Evolutionary conservation across 2,888 invertebrate genomes (phyloP).

Genomic region (Latrodectus elegans): DNA sequence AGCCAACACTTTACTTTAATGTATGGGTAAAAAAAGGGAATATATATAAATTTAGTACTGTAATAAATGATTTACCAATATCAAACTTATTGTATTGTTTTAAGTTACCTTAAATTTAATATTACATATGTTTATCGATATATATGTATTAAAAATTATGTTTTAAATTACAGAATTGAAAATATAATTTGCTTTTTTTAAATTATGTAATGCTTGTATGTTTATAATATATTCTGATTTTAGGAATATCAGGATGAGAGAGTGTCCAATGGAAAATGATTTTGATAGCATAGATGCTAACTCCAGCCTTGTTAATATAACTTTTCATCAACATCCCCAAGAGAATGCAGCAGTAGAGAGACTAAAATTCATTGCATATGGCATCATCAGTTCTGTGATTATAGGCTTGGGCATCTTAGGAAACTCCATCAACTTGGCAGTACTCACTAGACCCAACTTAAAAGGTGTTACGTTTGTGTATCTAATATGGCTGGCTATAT

Average conservation of each 20-base stretch:
- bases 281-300: conserved; percentile 7
- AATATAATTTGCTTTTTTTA: too few species aligned
- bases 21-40: too few species aligned
- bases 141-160: too few species aligned
- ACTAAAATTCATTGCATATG: conserved; percentile 74
- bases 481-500: conserved; percentile 76
- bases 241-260: neutral
- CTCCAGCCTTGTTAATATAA: neutral
- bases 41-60: too few species aligned
- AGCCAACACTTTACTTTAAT: too few species aligned
- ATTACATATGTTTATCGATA: too few species aligned
- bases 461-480: conserved; percentile 77
- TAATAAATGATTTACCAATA: too few species aligned
- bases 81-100: too few species aligned
- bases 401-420: conserved; percentile 77
- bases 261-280: neutral
- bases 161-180: too few species aligned
- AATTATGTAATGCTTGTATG: too few species aligned
- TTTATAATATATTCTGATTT: neutral
- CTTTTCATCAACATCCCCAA: neutral
- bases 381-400: conserved; percentile 76
- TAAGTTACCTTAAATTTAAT: too few species aligned
- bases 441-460: conserved; percentile 76
- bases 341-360: conserved; percentile 34
- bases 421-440: conserved; percentile 77